Evolutionary conservation across 2,797 vertebrate species (phyloP), one percentile per base, ranked within the genome.

Genomic region (Fistularia tabacaria): DNA sequence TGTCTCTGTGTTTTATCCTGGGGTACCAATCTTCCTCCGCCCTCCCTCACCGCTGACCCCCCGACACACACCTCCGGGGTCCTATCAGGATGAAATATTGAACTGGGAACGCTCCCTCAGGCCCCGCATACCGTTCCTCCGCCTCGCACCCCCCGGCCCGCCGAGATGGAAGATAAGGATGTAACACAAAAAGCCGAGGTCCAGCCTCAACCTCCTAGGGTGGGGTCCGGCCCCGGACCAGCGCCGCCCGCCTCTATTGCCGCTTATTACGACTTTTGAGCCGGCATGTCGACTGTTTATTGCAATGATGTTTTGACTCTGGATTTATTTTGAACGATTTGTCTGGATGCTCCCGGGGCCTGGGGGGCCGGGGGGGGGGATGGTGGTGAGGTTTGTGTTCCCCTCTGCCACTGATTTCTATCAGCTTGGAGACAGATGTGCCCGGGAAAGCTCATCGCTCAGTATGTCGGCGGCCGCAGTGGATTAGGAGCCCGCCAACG

Each of bases 51-150:
- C n/a, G 45, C 69, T 80, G 81, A 86, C 82, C 81, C 66, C 62
- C 71, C 63, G n/a, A n/a, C n/a, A 77, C 69, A 74, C 79, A 67
- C 60, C 76, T 49, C 59, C 14, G 63, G 62, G 25, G 58, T 59
- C 64, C 67, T 62, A 67, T 87, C 78, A 76, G 57, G 70, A 77
- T 82, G 73, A 87, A 77, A 83, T 77, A 83, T 79, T 75, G 64
- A 82, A 80, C 65, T 60, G 54, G 49, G 52, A 59, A 61, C 62
- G 57, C 57, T 78, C 75, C 74, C 74, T 51, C 5, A 61, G 80
- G 84, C 70, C 75, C 72, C 74, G 49, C 5, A 61, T 80, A 83
- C 70, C 64, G 38, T 71, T 49, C 54, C 61, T 61, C 66, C 59
- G 73, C 61, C 46, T 59, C 37, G 8, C 52, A 37, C 66, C 49